Conservation (phyloP, 2,113 vertebrate genomes). For the Boleophthalmus pectinirostris region DNA sequence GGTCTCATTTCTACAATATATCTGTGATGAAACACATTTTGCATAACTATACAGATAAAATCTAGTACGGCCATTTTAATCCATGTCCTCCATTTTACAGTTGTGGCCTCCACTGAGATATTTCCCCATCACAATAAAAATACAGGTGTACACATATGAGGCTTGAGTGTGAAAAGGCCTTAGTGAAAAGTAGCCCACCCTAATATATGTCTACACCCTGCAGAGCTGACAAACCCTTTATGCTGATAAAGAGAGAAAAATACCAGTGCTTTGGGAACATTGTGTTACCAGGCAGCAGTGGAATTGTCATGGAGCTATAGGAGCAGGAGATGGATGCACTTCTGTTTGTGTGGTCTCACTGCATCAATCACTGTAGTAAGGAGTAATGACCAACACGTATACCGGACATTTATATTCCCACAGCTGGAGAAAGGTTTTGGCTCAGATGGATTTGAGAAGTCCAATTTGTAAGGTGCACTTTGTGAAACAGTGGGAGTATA, state of each 20-base stretch:
- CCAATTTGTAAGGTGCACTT: neutral
- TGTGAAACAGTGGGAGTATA: neutral
- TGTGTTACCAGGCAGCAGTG: constrained; percentile 16
- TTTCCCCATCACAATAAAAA: too few species aligned
- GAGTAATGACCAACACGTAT: constrained; percentile 2
- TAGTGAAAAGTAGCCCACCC: neutral
- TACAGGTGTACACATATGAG: neutral
- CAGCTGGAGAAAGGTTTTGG: neutral
- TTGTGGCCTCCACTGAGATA: too few species aligned
- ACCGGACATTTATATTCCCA: constrained; percentile 8
- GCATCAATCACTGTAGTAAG: constrained; percentile 25
- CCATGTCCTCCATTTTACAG: too few species aligned
- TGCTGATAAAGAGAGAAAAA: neutral
- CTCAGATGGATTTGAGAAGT: neutral
- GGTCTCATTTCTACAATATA: too few species aligned
- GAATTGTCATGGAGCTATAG: constrained; percentile 4
- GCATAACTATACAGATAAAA: too few species aligned
- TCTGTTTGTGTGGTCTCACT: constrained; percentile 1
- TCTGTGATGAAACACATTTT: too few species aligned
- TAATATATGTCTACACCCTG: neutral
- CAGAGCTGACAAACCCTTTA: neutral
- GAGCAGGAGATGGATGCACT: constrained; percentile 33
- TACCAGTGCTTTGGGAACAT: constrained; percentile 11
- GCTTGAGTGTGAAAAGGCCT: neutral
- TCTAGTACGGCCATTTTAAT: too few species aligned